phyloP scores from a whole-genome alignment of 1,140 invertebrate species.

The Battus philenor region DNA sequence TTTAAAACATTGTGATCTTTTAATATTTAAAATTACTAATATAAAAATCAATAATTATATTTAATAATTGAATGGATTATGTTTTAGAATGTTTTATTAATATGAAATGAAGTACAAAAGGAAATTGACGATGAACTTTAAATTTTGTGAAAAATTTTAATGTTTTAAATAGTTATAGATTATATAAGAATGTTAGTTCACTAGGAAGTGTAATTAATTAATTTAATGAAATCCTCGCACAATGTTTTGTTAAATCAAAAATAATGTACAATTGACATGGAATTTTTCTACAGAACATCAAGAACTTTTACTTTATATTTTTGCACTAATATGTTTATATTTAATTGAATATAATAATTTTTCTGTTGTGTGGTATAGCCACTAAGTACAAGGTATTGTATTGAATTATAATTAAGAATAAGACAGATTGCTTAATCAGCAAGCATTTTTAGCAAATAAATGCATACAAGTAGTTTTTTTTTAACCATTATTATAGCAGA shows the following conservation, averaged over 20 bases:
- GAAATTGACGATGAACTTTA: constrained; percentile 1
- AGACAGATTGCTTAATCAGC: constrained; percentile 8
- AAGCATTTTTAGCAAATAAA: constrained; percentile 10
- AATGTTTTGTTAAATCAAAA: constrained; percentile 11
- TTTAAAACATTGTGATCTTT: constrained; percentile 6
- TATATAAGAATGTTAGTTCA: constrained; percentile 1
- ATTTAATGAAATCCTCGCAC: constrained; percentile 11
- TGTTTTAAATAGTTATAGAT: constrained; percentile 11
- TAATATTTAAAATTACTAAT: not conserved
- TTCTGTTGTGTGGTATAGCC: too few relatives aligned
- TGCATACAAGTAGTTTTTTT: too few relatives aligned
- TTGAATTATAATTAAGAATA: constrained; percentile 12
- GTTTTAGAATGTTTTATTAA: constrained; percentile 12
- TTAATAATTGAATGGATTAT: constrained; percentile 1
- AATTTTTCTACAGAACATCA: not conserved
- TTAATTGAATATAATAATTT: constrained; percentile 1
- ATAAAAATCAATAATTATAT: not conserved
- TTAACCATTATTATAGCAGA: too few relatives aligned
- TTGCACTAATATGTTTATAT: constrained; percentile 2
- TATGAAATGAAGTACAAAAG: not conserved
- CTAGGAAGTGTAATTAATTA: not conserved
- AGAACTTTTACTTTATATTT: constrained; percentile 5
- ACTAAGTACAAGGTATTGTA: constrained; percentile 15
- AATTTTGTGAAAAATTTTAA: constrained; percentile 5
- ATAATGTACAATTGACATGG: constrained; percentile 4